Conservation (phyloP, 2,797 vertebrate genomes). For the Mionectes olivaceus region DNA sequence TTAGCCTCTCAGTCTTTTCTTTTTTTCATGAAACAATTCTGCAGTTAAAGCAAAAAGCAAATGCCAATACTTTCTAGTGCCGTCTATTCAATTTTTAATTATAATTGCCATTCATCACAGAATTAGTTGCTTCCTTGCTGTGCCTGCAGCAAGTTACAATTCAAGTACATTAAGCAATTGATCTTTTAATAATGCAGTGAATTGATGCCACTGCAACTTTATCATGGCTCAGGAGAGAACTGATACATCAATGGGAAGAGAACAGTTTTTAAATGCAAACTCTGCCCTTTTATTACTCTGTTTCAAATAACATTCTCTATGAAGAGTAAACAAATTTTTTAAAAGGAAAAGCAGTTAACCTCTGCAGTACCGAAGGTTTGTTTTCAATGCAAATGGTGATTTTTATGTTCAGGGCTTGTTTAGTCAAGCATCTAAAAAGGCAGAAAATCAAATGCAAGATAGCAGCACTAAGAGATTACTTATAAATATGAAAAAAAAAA, state of each 20-base stretch:
- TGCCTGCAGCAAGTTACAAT: background rate
- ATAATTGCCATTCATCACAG: constrained; percentile 14
- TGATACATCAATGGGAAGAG: background rate
- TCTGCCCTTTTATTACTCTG: background rate
- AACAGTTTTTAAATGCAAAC: background rate
- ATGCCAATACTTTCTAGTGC: constrained; percentile 7
- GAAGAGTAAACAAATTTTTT: background rate
- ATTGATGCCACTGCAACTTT: constrained; percentile 12
- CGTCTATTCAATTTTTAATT: background rate
- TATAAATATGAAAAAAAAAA: too few relatives aligned
- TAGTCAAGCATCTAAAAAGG: too few relatives aligned
- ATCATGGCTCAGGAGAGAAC: background rate
- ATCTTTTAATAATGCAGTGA: constrained; percentile 18
- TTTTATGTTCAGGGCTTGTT: too few relatives aligned
- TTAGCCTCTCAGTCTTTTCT: background rate
- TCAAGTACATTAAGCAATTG: constrained; percentile 40
- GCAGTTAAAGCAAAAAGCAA: constrained; percentile 22
- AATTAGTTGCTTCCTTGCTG: background rate
- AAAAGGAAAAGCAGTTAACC: too few relatives aligned
- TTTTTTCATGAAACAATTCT: background rate
- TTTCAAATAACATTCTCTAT: background rate
- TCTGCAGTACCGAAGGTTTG: too few relatives aligned
- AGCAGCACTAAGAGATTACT: too few relatives aligned
- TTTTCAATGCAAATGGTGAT: too few relatives aligned
- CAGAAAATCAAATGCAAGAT: too few relatives aligned